A percentile compares a stretch with the other conserved stretches of the same genome.
Evolutionary conservation across 2,113 vertebrate species (phyloP).

Genomic region (Ailurus styani): DNA sequence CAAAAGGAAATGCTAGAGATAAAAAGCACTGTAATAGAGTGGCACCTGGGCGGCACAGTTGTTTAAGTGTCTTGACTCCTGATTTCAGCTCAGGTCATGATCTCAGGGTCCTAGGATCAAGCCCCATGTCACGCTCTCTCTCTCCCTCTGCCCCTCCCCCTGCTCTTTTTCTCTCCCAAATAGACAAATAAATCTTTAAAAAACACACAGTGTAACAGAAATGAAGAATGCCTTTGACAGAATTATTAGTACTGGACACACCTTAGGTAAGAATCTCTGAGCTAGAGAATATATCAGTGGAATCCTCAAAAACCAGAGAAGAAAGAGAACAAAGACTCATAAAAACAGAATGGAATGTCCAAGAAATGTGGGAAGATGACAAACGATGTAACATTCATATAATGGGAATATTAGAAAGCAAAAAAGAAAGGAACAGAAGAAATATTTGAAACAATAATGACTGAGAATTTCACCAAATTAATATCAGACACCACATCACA

Average conservation of each 20-base stretch:
- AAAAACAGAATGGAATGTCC: not conserved
- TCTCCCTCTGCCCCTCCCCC: not conserved
- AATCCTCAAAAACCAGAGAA: not conserved
- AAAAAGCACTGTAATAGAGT: not conserved
- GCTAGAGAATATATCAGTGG: not conserved
- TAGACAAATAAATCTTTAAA: not conserved
- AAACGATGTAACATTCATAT: not conserved
- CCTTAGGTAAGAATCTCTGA: not conserved
- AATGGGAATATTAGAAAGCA: not conserved
- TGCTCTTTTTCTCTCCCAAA: not conserved
- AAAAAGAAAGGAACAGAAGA: not conserved
- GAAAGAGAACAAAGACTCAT: not conserved
- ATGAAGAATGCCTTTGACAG: not conserved
- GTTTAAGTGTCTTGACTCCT: too few relatives aligned
- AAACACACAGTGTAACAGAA: not conserved
- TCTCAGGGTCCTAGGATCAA: not conserved
- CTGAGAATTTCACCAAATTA: not conserved
- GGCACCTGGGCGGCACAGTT: too few relatives aligned
- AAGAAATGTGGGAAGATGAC: not conserved
- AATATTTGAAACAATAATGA: not conserved
- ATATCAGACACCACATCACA: not conserved
- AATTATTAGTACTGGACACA: not conserved
- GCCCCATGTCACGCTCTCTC: not conserved
- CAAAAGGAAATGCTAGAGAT: not conserved
- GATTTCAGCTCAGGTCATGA: not conserved